Evolutionary conservation across 2,888 invertebrate species (phyloP), one percentile per base, ranked within the genome.

Genomic region (Drosophila tripunctata): DNA sequence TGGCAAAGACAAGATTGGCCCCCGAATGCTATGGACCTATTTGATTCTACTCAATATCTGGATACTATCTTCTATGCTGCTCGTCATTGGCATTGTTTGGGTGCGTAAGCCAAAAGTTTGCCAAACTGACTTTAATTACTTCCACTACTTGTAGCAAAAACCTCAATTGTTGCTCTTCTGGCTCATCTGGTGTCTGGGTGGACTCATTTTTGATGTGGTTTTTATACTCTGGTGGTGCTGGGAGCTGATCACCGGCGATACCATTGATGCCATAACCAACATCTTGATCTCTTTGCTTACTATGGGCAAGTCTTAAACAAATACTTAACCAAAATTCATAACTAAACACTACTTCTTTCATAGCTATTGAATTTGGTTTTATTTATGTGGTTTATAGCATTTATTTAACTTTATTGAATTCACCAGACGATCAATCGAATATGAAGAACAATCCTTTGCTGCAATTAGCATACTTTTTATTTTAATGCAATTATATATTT

Each of bases 181-280:
- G 82, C 41, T 82, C 2, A 14, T 44, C 27, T 82, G 78, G 78
- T 63, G 75, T 10, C 2, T 51, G 1, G 61, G 51, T 5, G 81
- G 81, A 2, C 10, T 82, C 0, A 5, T 65, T 3, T 67, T 81
- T n/a, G 81, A 82, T 56, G 12, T 54, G 1, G 30, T 72, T 0
- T 78, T 66, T 24, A 22, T 82, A 15, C 7, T 63, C 0, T 63
- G 75, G 47, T 84, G 75, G 69, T 0, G 69, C 5, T 30, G 48
- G 19, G 82, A 84, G 8, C 22, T 82, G 1, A 4, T 69, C 2
- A 6, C 30, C 1, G 87, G 82, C 14, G 81, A 87, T 50, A 36
- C 48, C 12, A 67, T 82, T 14, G 82, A 84, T 10, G 73, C 82
- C 2, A 8, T 81, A 21, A 87, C 87, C 15, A 81, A 87, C 30